A percentile compares a stretch with the other conserved stretches of the same genome.
Evolutionary conservation across 2,797 vertebrate species (phyloP).

Genomic region (Anguilla megastoma): DNA sequence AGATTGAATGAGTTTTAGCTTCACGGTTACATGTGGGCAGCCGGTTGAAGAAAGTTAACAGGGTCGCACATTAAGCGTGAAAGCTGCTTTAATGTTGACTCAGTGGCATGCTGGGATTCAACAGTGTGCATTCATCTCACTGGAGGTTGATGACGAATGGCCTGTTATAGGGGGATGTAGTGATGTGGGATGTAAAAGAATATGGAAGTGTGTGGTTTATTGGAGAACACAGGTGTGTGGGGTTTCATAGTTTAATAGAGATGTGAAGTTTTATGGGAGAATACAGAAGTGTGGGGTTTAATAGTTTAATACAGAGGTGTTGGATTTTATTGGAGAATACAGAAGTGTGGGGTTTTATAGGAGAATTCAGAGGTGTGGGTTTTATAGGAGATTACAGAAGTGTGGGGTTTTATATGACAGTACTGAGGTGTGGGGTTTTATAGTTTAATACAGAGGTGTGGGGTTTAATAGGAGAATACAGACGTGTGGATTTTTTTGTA

Average conservation of each 20-base stretch:
- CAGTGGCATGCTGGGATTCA: conserved; percentile 7
- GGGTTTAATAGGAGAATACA: too few relatives aligned
- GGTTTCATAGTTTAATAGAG: too few relatives aligned
- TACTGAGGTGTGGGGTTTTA: neutral
- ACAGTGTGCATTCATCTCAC: neutral
- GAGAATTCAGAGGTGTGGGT: neutral
- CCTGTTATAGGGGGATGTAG: neutral
- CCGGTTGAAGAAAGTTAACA: neutral
- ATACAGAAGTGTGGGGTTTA: neutral
- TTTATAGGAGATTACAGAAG: neutral
- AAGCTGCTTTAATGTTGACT: conserved; percentile 5
- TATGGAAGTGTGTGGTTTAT: neutral
- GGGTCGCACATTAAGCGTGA: conserved; percentile 12
- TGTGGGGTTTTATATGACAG: neutral
- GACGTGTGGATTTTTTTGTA: neutral
- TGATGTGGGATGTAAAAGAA: neutral
- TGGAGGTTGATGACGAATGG: neutral
- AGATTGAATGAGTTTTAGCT: neutral
- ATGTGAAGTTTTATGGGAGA: neutral
- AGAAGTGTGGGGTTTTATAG: neutral
- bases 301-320: too few relatives aligned
- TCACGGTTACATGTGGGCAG: neutral
- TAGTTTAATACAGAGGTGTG: too few relatives aligned
- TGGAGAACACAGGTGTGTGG: neutral
- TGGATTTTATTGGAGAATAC: too few relatives aligned